These are phyloP conservation scores for Muscicapa adusta DNA, from an alignment of 2,113 vertebrate species.

Conservation along the genomic window DNA sequence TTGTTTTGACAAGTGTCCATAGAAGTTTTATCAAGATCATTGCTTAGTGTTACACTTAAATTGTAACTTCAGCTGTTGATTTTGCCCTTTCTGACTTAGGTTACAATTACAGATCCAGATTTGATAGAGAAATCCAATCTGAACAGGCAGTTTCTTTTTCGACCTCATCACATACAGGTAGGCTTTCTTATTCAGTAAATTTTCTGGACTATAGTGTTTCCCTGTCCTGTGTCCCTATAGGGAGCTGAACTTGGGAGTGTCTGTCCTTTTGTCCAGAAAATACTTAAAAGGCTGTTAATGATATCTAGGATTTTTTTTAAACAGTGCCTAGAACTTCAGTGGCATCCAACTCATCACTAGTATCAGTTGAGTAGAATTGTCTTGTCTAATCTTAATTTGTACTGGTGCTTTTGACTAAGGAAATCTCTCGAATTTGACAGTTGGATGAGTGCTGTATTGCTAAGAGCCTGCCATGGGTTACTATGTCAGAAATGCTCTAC, in stretches of 20 bases:
- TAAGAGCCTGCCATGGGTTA: neutral
- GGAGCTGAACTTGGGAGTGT: neutral
- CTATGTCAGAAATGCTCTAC: neutral
- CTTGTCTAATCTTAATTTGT: neutral
- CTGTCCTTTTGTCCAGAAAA: neutral
- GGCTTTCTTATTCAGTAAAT: neutral
- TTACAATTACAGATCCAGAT: conserved; percentile 95
- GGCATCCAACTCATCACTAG: neutral
- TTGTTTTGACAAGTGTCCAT: neutral
- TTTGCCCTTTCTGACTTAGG: conserved; percentile 71
- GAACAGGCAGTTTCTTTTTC: conserved; percentile 97
- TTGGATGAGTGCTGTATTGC: neutral
- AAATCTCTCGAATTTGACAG: neutral
- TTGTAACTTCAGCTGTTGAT: conserved; percentile 22
- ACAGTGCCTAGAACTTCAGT: neutral
- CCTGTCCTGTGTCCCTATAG: neutral
- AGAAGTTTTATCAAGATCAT: neutral
- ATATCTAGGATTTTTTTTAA: neutral
- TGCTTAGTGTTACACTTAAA: neutral
- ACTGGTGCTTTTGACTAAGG: neutral
- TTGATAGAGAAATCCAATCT: conserved; percentile 99
- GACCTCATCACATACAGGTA: conserved; percentile 96
- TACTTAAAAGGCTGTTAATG: neutral
- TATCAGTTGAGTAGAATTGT: neutral
- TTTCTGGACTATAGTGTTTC: neutral